phyloP scores from a whole-genome alignment of 2,888 invertebrate genomes.

The Ferrisia virgata region DNA sequence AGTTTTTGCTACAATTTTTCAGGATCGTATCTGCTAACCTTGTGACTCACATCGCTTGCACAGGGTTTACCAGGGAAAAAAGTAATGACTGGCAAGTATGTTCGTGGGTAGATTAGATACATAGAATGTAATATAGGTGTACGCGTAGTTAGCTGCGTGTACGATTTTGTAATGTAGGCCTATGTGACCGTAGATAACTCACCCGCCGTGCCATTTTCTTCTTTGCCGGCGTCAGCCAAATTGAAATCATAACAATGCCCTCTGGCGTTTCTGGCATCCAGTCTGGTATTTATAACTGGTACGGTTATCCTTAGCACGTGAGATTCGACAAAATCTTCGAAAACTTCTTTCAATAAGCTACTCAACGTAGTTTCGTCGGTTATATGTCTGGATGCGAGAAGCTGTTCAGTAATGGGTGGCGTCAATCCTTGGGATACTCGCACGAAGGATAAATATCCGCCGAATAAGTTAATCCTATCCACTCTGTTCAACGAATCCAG shows the following conservation, averaged over 20 bases:
- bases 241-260: conserved; percentile 42
- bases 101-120: too few relatives aligned
- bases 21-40: too few relatives aligned
- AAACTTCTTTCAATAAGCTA: conserved; percentile 5
- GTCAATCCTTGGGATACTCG: not conserved
- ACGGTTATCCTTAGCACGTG: conserved; percentile 36
- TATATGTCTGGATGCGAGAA: conserved; percentile 29
- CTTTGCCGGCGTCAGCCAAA: not conserved
- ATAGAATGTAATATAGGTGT: too few relatives aligned
- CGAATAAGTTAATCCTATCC: conserved; percentile 59
- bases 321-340: conserved; percentile 40
- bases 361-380: conserved; percentile 15
- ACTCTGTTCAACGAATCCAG: conserved; percentile 58
- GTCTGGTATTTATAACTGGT: conserved; percentile 41
- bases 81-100: too few relatives aligned
- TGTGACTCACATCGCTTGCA: too few relatives aligned
- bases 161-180: too few relatives aligned
- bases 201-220: not conserved
- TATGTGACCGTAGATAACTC: not conserved
- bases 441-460: conserved; percentile 53
- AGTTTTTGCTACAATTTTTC: too few relatives aligned
- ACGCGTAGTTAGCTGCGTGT: too few relatives aligned
- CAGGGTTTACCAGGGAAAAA: too few relatives aligned
- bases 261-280: conserved; percentile 22
- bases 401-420: conserved; percentile 37